Base-by-base conservation (phyloP, 1,140 invertebrate genomes). In the Aporrectodea caliginosa region DNA sequence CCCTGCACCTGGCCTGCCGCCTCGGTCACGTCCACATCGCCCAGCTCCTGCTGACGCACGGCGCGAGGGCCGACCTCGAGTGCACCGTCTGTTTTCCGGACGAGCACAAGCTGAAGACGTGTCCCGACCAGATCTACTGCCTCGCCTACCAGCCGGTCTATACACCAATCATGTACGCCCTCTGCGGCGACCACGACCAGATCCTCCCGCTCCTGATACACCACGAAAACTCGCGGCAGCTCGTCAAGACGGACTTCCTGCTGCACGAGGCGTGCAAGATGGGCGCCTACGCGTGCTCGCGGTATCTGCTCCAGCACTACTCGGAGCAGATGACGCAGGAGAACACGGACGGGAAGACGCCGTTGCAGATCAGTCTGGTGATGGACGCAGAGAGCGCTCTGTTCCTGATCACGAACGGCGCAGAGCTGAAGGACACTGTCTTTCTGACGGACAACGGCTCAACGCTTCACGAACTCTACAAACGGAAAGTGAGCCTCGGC, bases 291-390 rank as follows among this genome's bases (percentile, higher is more conserved):
- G 43, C 68, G 22, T 80, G 79, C 35, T 77, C 79, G 0, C 73
- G 73, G 2, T 80, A 80, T 72, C 75, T 80, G 32, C 73, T 80
- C 30, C 30, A 80, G 71, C 35, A 75, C 31, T 77, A 80, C 69
- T 80, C 79, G 12, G 79, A 80, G 69, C 79, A 80, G 35, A 80
- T 80, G 75, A 35, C 35, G 31, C 79, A 80, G 70, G 75, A 80
- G 43, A 80, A 80, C 33, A 77, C 27, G 33, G 79, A 80, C 12
- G 79, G 79, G 33, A 77, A 73, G 29, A 80, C 79, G n/a, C 79
- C 79, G 14, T 70, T 80, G 32, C 79, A 80, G 34, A 80, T 80
- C 31, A 80, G 79, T 58, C 75, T 80, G 29, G 79, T 80, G 2
- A 77, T 72, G 16, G 79, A 80, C 70, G 79, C 79, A 32, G 79